phyloP scores from a whole-genome alignment of 2,797 vertebrate species.

The Gila robusta region DNA sequence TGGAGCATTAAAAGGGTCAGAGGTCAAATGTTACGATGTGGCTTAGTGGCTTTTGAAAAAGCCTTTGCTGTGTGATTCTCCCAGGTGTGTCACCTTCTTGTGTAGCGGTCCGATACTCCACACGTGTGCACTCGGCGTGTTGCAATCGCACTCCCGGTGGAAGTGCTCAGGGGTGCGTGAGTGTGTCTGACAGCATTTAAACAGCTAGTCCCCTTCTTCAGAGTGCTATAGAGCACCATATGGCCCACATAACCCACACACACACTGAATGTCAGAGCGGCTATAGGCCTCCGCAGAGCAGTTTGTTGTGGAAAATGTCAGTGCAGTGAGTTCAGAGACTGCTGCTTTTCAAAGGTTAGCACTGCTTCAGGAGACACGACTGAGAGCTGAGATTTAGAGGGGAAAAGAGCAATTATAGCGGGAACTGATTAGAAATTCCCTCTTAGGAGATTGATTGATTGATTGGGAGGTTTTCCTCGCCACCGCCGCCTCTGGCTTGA shows the following conservation, averaged over 20 bases:
- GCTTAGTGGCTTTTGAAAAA: not conserved
- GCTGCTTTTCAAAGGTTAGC: slow-evolving; percentile 44
- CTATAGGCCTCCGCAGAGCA: slow-evolving; percentile 24
- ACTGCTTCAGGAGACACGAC: slow-evolving; percentile 7
- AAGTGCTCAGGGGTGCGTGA: not conserved
- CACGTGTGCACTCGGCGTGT: not conserved
- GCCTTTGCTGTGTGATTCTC: not conserved
- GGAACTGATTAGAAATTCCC: slow-evolving; percentile 15
- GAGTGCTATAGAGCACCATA: slow-evolving; percentile 20
- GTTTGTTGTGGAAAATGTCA: slow-evolving; percentile 48
- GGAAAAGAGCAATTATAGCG: slow-evolving; percentile 22
- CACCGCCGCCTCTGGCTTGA: slow-evolving; percentile 20
- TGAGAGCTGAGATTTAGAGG: slow-evolving; percentile 24
- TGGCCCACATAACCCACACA: slow-evolving; percentile 22
- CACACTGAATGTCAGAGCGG: slow-evolving; percentile 22
- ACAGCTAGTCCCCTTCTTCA: slow-evolving; percentile 2
- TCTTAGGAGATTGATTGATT: slow-evolving; percentile 42
- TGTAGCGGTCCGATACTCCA: not conserved
- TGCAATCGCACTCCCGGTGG: not conserved
- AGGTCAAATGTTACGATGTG: slow-evolving; percentile 7
- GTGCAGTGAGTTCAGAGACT: slow-evolving; percentile 30
- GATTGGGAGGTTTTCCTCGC: slow-evolving; percentile 11
- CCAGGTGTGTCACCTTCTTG: slow-evolving; percentile 4
- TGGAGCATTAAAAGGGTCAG: slow-evolving; percentile 1
- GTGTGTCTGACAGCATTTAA: slow-evolving; percentile 29